Evolutionary conservation across 2,797 vertebrate genomes (phyloP), one percentile per base, ranked within the genome.

Genomic region (Labroides dimidiatus): DNA sequence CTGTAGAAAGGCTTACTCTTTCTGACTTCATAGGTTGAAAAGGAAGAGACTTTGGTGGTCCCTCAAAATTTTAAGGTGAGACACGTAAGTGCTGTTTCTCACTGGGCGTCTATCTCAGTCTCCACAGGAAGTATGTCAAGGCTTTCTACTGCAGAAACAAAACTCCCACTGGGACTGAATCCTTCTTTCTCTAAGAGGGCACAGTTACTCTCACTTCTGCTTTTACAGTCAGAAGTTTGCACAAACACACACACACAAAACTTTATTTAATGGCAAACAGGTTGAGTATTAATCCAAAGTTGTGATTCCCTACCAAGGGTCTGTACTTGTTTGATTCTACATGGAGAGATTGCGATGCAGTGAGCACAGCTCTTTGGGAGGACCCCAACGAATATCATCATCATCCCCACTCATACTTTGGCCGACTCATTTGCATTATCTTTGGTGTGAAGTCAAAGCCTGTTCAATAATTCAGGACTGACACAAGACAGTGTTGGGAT

Each of bases 11-110:
- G 62, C 44, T 71, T 43, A 44, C 76, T 72, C 72, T 76, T 66
- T 74, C 60, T 4, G 1, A 64, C 74, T 80, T 72, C 21, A 45
- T 9, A 51, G 24, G 52, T 11, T 20, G 30, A 33, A 49, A 78
- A 47, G 55, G 59, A 72, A 78, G 47, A 76, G 74, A 85, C 69
- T 30, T 6, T 36, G 74, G 74, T 43, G 66, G 65, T 78, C 78
- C 60, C 21, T 23, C 36, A 21, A 24, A 77, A 24, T 52, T 69
- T 73, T 24, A 68, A 75, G 67, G 75, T 69, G 61, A 71, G 36
- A 27, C 1, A 3, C 58, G 44, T 58, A 53, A 66, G 75, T 47
- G 53, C 15, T 2, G 57, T 39, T 43, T 16, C 60, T 69, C 60
- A 57, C 30, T 4, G 41, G 69, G 61, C 30, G 52, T 79, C 71